Percentiles rank a stretch among this genome's conserved stretches.
These are phyloP conservation scores for Aphelenchoides fujianensis DNA, from an alignment of 1,140 invertebrate species.

Conservation along the genomic window DNA sequence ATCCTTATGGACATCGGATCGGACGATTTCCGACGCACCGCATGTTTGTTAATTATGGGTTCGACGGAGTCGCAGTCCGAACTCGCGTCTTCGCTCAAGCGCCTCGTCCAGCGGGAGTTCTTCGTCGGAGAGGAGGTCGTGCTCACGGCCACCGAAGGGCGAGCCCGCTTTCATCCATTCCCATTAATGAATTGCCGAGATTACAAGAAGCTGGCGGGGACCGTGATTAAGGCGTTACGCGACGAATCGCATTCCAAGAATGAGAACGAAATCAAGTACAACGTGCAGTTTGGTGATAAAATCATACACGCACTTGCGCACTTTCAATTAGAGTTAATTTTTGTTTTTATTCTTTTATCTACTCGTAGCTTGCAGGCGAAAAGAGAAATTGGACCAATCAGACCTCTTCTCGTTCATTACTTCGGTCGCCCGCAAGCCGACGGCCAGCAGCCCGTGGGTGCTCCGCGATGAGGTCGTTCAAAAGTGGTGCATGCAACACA, in stretches of 20 bases:
- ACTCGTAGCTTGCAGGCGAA: no score
- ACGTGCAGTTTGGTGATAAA: neutral
- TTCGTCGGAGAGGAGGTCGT: neutral
- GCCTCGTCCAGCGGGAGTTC: neutral
- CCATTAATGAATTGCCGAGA: neutral
- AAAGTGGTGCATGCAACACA: neutral
- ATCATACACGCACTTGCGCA: neutral
- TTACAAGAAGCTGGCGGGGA: neutral
- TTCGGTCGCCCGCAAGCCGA: neutral
- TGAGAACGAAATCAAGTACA: constrained; percentile 7
- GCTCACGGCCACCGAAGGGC: neutral
- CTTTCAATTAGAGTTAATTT: neutral
- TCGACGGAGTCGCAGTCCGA: neutral
- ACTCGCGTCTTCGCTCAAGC: neutral
- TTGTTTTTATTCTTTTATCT: no score
- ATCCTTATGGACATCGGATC: neutral
- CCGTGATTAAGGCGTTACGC: neutral
- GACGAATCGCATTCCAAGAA: constrained; percentile 1
- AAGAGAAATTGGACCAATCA: neutral
- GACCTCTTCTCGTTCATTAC: neutral
- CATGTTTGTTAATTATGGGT: neutral
- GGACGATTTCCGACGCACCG: neutral
- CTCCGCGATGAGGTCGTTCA: neutral
- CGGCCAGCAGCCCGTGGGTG: neutral
- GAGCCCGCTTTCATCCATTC: neutral